Conservation (phyloP, 2,888 invertebrate genomes). For the Acrobasis repandana region DNA sequence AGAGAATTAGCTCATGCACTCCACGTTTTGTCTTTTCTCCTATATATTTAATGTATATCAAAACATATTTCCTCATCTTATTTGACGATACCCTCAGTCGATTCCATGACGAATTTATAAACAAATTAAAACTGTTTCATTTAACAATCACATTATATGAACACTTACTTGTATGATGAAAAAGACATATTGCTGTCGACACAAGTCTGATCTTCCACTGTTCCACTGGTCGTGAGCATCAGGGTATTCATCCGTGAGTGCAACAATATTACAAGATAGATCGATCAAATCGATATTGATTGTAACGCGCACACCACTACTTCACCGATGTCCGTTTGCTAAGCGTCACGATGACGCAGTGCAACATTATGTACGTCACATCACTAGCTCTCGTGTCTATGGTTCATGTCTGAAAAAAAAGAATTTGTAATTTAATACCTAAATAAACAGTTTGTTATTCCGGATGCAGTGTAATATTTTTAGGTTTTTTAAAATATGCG, state of each 20-base stretch:
- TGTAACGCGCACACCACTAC: conserved; percentile 57
- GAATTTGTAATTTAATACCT: conserved; percentile 10
- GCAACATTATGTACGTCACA: conserved; percentile 57
- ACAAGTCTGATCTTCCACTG: conserved; percentile 72
- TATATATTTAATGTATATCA: too few species aligned
- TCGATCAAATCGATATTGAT: conserved; percentile 24
- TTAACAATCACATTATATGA: neutral
- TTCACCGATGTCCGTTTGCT: conserved; percentile 47
- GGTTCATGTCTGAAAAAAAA: conserved; percentile 56
- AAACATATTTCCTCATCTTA: neutral
- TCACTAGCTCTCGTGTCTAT: conserved; percentile 54
- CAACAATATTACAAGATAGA: conserved; percentile 37
- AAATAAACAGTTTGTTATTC: too few species aligned
- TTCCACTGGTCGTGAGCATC: conserved; percentile 74
- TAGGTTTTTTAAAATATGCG: too few species aligned
- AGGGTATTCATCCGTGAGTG: conserved; percentile 74
- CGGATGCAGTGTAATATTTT: too few species aligned
- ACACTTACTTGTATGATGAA: conserved; percentile 75
- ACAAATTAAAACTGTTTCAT: neutral
- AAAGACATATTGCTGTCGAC: conserved; percentile 76
- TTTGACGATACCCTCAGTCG: too few species aligned
- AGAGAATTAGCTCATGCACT: too few species aligned
- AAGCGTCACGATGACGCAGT: conserved; percentile 61
- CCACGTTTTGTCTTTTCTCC: too few species aligned
- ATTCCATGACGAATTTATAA: neutral